Base-by-base conservation (phyloP, 1,140 invertebrate genomes). In the Zeugodacus cucurbitae region DNA sequence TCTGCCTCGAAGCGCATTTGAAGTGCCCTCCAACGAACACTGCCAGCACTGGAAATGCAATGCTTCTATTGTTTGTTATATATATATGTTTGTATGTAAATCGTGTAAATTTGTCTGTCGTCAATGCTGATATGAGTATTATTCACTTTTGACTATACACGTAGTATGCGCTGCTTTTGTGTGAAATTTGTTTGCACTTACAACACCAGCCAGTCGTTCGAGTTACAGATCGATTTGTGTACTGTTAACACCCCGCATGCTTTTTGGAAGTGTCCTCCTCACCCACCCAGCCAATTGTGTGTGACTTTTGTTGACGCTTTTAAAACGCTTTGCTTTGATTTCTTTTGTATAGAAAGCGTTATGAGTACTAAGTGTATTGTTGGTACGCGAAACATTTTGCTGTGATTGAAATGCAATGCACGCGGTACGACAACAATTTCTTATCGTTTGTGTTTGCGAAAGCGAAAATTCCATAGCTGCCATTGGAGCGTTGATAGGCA, bases 401-500 rank as follows among this genome's bases (percentile, higher is more conserved):
- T 82, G 26, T 82, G 41, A 82, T 82, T 82, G 41, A 82, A 82
- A 82, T 82, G 74, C 74, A 20, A n/a, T 3, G 41, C 74, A 82
- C 74, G 74, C 74, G 7, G 8, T 54, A 54, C 20, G 48, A 54
- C 48, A 48, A 82, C 41, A 48, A 82, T 48, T 82, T 82, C 41
- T 82, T 48, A 82, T 82, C 74, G 74, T 82, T 82, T 82, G 34
- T n/a, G 41, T 82, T 74, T 78, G 70, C 70, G 37, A 78, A 78
- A 78, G 74, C 41, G 41, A 82, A 48, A 48, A 82, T 82, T 44
- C 41, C 74, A 82, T 14, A 29, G 34, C 3, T 82, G n/a, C n/a
- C n/a, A n/a, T 48, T 7, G 26, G 10, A 74, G 34, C 34, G 34
- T 29, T 67, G 10, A 29, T 64, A 17, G 5, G 8, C 62, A 1